Evolutionary conservation across 2,797 vertebrate genomes (phyloP), one percentile per base, ranked within the genome.

Genomic region (Tokudaia muenninki): DNA sequence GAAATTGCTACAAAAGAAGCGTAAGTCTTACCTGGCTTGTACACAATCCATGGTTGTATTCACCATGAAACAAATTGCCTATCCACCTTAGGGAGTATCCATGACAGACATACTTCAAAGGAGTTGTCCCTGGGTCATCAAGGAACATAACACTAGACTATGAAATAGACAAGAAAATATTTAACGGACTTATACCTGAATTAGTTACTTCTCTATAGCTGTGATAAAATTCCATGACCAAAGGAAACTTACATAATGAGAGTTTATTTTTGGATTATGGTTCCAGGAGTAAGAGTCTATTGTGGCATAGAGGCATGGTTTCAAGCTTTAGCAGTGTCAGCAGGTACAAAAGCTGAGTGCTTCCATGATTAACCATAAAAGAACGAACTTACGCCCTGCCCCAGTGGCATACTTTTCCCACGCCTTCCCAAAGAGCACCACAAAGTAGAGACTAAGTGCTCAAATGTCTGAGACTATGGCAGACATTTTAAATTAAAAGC

Each of bases 1-100:
- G 96, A 97, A 78, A 13, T 70, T 93, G 65, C 12, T 16, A 80
- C 0, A 92, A 78, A 70, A 96, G 92, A 59, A 84, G 24, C 24
- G 90, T 6, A 31, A 8, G 44, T 83, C 2, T 17, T 74, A 14
- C 5, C 34, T 70, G 31, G 19, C 10, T n/a, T 41, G 4, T 77
- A 95, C n/a, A 16, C 4, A 90, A 90, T n/a, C 1, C 0, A 0
- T 44, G 9, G 61, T 61, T n/a, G 8, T 0, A 74, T 26, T 78
- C n/a, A 31, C 6, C 21, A 21, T 19, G 41, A 44, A 93, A 29
- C 31, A 47, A 94, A 47, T 29, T 79, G 13, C 13, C 24, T 57
- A 75, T 0, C 0, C 3, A 77, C 70, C 22, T 79, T 52, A 79
- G 37, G 4, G 14, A 47, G 24, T 77, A 16, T 50, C 4, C 31